Base-by-base conservation (phyloP, 2,888 invertebrate genomes). In the Apamea epomidion region DNA sequence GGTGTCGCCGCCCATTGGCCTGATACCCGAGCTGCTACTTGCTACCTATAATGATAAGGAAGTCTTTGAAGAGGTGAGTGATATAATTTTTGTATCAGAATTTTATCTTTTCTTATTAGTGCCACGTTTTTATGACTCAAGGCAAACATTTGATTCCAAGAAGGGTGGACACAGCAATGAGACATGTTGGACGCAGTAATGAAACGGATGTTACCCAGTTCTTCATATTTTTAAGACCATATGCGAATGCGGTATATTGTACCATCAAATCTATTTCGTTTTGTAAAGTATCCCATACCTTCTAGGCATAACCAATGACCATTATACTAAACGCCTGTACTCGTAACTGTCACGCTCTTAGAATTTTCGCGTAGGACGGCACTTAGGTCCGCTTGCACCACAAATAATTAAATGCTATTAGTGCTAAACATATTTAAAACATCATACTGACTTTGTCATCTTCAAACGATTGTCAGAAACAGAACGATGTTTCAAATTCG, bases 1-100 rank as follows among this genome's bases (percentile, higher is more conserved):
- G 71, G 98, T 98, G 88, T 98, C 97, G 74, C 96, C 98, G 42
- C 98, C 98, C 0, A 97, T 98, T 60, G 98, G 98, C 0, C 98
- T 98, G 88, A 95, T 99, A 42, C 98, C 98, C 8, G 98, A 98
- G 90, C 95, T 98, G 18, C 95, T 98, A 29, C 96, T 97, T 25
- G 97, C 97, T 77, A 98, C 98, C 18, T 97, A 98, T 89, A 94
- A 95, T 32, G 98, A 98, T 90, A 96, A 97, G 62, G 97, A 97
- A 83, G 94, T 97, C 1, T 98, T 98, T 85, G 96, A 96, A 85
- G 96, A 97, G 93, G 97, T 97, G 90, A 96, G 90, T 75, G 12
- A 42, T 72, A 10, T 37, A 14, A 62, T 65, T 51, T 29, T 73
- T n/a, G 0, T 51, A 7, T 21, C 16, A 32, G 16, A 42, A 12